Evolutionary conservation across 2,797 vertebrate species (phyloP), one percentile per base, ranked within the genome.

Genomic region (Helostoma temminkii): DNA sequence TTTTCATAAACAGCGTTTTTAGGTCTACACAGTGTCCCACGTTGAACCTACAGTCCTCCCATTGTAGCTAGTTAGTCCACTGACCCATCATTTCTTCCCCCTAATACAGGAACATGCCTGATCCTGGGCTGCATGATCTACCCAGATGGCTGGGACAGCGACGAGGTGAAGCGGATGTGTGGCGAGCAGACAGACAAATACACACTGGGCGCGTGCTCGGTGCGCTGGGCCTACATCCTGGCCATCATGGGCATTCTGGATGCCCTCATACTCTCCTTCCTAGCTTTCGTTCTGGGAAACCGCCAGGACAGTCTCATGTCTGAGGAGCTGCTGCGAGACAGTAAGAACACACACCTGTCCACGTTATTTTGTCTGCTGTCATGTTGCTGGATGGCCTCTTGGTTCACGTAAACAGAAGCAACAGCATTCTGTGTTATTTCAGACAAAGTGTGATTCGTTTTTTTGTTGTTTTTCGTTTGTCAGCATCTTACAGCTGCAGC

Each of bases 191-290:
- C 98, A 28, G 97, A 97, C 91, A 99, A 98, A 91, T 99, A 99
- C 94, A 96, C 96, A 3, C 95, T 99, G 58, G 98, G 97, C 15
- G 97, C 97, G 43, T 99, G 98, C 91, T 99, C 98, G 3, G 95
- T 99, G 80, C 98, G 98, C 92, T 99, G 98, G 98, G 97, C 97
- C 0, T 99, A 99, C 92, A 99, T 99, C 91, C 93, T 99, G 92
- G 98, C 98, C 32, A 99, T 99, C 91, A 99, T 99, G 94, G 98
- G 97, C 90, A 98, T 99, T 91, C 80, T 99, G 94, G 98, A 99
- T 78, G 97, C 98, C 30, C 95, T 99, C 89, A 98, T 99, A 91
- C 97, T 99, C 73, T 97, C 98, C 9, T 99, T 98, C 91, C 94
- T 99, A 85, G 98, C 97, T 50, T 99, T 99, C 73, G 98, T 99